Conservation (phyloP, 2,888 invertebrate species). For the Aromia moschata region DNA sequence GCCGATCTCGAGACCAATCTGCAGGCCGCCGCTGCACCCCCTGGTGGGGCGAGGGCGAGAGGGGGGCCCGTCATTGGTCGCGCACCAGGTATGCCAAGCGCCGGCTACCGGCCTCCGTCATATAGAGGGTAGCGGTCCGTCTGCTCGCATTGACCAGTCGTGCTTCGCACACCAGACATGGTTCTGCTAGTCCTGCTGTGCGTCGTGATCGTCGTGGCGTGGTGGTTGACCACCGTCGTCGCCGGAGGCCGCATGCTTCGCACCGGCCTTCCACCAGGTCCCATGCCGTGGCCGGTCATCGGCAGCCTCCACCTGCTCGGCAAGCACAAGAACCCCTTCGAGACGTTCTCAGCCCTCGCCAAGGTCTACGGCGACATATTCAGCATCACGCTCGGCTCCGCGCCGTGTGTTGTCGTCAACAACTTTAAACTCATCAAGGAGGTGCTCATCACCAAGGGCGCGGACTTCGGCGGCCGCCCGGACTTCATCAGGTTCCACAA, state of each 20-base stretch:
- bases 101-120: constrained; percentile 49
- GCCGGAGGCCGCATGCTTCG: constrained; percentile 43
- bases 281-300: constrained; percentile 73
- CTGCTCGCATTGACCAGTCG: constrained; percentile 57
- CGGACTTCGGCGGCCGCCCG: constrained; percentile 84
- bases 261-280: constrained; percentile 73
- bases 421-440: constrained; percentile 76
- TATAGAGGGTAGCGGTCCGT: constrained; percentile 62
- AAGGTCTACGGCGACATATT: constrained; percentile 78
- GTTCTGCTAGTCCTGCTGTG: constrained; percentile 57
- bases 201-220: constrained; percentile 57
- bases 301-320: constrained; percentile 77
- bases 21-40: constrained; percentile 56
- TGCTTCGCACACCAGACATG: constrained; percentile 55
- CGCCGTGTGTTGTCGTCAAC: constrained; percentile 79
- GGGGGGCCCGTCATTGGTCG: constrained; percentile 57
- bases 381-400: constrained; percentile 73
- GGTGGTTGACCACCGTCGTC: constrained; percentile 54
- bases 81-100: constrained; percentile 53
- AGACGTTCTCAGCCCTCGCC: constrained; percentile 75
- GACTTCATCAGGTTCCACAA: constrained; percentile 83
- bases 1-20: constrained; percentile 53
- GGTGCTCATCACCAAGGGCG: constrained; percentile 81
- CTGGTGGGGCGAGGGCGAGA: constrained; percentile 54
- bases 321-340: constrained; percentile 73